phyloP scores from a whole-genome alignment of 1,140 invertebrate species.

The Holcopasites calliopsidis region DNA sequence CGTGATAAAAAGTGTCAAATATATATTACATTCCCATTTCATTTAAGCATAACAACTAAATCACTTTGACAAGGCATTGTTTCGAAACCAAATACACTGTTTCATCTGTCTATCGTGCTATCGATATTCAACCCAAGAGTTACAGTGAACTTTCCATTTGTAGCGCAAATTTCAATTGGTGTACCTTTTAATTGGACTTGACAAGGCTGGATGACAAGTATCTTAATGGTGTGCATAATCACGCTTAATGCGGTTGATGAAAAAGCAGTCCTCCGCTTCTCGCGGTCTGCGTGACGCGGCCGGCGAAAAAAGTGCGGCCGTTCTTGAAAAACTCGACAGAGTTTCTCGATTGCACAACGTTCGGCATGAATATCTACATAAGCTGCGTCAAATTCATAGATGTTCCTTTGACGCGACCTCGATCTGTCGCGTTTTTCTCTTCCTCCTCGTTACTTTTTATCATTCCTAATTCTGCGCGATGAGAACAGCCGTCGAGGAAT shows the following conservation, averaged over 20 bases:
- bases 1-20: too few relatives aligned
- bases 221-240: constrained; percentile 13
- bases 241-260: constrained; percentile 22
- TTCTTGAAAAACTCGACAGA: constrained; percentile 33
- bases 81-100: too few relatives aligned
- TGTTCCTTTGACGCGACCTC: constrained; percentile 24
- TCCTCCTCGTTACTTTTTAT: constrained; percentile 23
- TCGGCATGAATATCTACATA: constrained; percentile 45
- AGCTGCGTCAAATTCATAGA: constrained; percentile 35
- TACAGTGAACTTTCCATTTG: too few relatives aligned
- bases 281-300: neutral
- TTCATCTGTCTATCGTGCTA: too few relatives aligned
- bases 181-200: too few relatives aligned
- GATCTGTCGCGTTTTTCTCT: constrained; percentile 18
- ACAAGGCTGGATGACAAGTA: neutral
- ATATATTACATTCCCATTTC: too few relatives aligned
- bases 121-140: too few relatives aligned
- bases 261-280: neutral
- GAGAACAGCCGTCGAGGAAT: neutral
- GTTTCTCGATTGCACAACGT: constrained; percentile 47
- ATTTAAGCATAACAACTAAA: too few relatives aligned
- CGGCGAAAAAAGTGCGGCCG: constrained; percentile 16
- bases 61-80: too few relatives aligned
- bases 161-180: too few relatives aligned
- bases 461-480: neutral